Base-by-base conservation (phyloP, 2,113 vertebrate species). In the Thamnophis sirtalis region DNA sequence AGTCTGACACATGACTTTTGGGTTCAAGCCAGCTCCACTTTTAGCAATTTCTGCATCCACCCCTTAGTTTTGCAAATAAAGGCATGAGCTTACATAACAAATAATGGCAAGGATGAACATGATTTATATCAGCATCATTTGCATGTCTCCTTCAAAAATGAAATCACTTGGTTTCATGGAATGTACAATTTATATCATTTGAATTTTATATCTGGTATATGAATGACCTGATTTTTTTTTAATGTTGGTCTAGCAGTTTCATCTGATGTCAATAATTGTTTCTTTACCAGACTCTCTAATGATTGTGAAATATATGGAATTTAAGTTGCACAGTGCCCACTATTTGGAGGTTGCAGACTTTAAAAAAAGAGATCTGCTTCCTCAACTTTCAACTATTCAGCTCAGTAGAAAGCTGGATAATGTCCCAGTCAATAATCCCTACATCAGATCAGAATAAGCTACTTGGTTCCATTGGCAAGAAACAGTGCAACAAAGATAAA, bases 11-110 rank as follows among this genome's bases (percentile, higher is more conserved):
- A 0, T 94, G 94, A 94, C 93, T 94, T 80, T 49, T 54, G 89
- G n/a, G 55, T 63, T 26, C 33, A 21, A 55, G 58, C 51, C 91
- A 60, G 15, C 1, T 73, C 60, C 91, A 84, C 87, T 88, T 15
- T 90, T 86, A 33, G 80, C 60, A 84, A 50, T 90, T 92, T 43
- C 73, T 33, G 5, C 19, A 92, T 91, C 60, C 19, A 15, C 28
- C 50, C 90, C 28, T 33, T 93, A 93, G 19, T 94, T 91, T 93
- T 9, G 26, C 91, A 92, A 85, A 19, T 93, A 73, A 24, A 53
- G 22, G 54, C 93, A 94, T 93, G 10, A 89, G 53, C 28, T 21
- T 86, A 17, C n/a, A 43, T 38, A 43, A 24, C n/a, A 58, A 89
- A 50, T 21, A 92, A 15, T 58, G 56, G 68, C 49, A 21, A 50